A percentile compares a stretch with the other conserved stretches of the same genome.
phyloP scores from a whole-genome alignment of 2,888 invertebrate genomes.

The Monochamus alternatus region DNA sequence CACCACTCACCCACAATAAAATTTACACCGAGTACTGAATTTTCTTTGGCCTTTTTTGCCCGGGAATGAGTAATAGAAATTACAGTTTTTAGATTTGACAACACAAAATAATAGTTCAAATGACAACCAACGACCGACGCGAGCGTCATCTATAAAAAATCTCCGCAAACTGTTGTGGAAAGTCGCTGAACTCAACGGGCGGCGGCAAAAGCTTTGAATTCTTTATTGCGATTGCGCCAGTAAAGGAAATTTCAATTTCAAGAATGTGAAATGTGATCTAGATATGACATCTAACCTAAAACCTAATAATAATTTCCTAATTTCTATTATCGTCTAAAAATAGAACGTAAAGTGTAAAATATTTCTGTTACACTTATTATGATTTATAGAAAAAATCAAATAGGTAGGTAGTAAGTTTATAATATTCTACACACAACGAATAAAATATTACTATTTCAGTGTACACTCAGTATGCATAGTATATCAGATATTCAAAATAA shows the following conservation, averaged over 20 bases:
- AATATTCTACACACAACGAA: too few relatives aligned
- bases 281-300: neutral
- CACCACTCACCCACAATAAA: conserved; percentile 13
- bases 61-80: conserved; percentile 64
- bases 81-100: conserved; percentile 68
- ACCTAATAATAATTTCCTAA: too few relatives aligned
- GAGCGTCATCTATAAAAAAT: conserved; percentile 60
- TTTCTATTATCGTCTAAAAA: too few relatives aligned
- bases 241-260: neutral
- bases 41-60: conserved; percentile 34
- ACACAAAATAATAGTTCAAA: conserved; percentile 69
- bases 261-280: neutral
- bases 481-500: too few relatives aligned
- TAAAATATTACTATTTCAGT: too few relatives aligned
- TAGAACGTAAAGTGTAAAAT: too few relatives aligned
- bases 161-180: conserved; percentile 14
- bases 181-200: conserved; percentile 38
- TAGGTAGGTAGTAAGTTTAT: too few relatives aligned
- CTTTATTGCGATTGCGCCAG: conserved; percentile 32
- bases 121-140: conserved; percentile 58
- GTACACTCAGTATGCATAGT: too few relatives aligned
- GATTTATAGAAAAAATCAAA: too few relatives aligned
- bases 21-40: conserved; percentile 21
- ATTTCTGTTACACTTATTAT: too few relatives aligned
- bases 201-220: conserved; percentile 25